Base-by-base conservation (phyloP, 1,140 invertebrate genomes). In the Eueides isabella region DNA sequence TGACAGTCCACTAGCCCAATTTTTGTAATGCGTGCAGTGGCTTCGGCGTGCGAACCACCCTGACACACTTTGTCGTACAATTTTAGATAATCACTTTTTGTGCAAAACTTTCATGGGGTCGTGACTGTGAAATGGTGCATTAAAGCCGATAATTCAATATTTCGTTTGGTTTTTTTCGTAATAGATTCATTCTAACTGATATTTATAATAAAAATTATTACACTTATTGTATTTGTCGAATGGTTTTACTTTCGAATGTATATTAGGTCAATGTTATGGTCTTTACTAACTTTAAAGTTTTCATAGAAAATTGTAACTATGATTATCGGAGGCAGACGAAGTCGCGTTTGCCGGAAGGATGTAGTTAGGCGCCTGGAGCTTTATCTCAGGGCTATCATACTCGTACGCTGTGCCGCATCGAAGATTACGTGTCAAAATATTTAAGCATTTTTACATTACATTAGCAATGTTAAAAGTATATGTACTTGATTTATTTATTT, bases 101-200 rank as follows among this genome's bases (percentile, higher is more conserved):
- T 87, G 76, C 80, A 83, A 88, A 87, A 87, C 83, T 85, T 79
- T 82, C 74, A 73, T 81, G 80, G 84, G 87, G 77, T 89, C 90
- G 89, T 89, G 88, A 90, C 87, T 86, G 81, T 87, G 88, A 89
- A 89, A 90, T 91, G 85, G 85, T 89, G 85, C 83, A 87, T 88
- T 90, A 89, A 81, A 72, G 76, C 66, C 76, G 62, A 71, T 85
- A 86, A 86, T 86, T 81, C 76, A 79, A 81, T 77, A 84, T 77
- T 88, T 85, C 80, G 79, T 86, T 86, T 83, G 84, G 72, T 82
- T 84, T 87, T 79, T 83, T 78, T 84, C 69, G 76, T 84, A 85
- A 88, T 84, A 76, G 80, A 81, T 80, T 77, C 76, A 85, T 84
- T 84, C 77, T 78, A 41, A 62, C 28, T 41, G 67, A 64, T 70